Evolutionary conservation across 2,888 invertebrate genomes (phyloP), one percentile per base, ranked within the genome.

Genomic region (Malacosoma neustria): DNA sequence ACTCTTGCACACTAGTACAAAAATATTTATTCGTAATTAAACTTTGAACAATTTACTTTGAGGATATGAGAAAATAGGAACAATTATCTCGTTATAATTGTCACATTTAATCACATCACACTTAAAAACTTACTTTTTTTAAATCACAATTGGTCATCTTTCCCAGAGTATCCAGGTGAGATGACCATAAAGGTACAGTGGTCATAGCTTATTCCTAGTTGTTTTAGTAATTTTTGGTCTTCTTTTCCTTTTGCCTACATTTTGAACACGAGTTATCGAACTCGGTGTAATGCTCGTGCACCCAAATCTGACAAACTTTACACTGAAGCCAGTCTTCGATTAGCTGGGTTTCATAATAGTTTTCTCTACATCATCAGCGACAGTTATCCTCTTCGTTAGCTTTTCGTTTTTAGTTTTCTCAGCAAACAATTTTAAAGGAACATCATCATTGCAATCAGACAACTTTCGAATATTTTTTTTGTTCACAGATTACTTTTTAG

Each of bases 381-480:
- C n/a, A 32, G 43, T 12, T 32, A 29, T 32, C 34, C 42, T 33
- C 32, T 7, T 38, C 37, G 14, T 41, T 41, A 31, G 31, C 40
- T 34, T 38, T 30, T 29, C 33, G 35, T 31, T 34, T 14, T n/a
- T 14, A 14, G 12, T 22, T 11, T 33, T 33, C 9, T 33, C 33
- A 13, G 31, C n/a, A 11, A 31, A 31, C 31, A 31, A 3, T 31
- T n/a, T 31, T 31, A 31, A 11, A 11, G 31, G 31, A 11, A 31
- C 11, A 31, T 31, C 31, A 12, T 33, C 33, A 33, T 11, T 33
- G 9, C 12, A 13, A 13, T 33, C 22, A 31, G 31, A 31, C 11
- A 31, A 12, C 11, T 12, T 31, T 31, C 31, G 31, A 31, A 31
- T 11, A 12, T 11, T 13, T 31, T 31, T 36, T 15, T 7, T 11